Evolutionary conservation across 2,113 vertebrate genomes (phyloP).

Genomic region (Polypterus senegalus): DNA sequence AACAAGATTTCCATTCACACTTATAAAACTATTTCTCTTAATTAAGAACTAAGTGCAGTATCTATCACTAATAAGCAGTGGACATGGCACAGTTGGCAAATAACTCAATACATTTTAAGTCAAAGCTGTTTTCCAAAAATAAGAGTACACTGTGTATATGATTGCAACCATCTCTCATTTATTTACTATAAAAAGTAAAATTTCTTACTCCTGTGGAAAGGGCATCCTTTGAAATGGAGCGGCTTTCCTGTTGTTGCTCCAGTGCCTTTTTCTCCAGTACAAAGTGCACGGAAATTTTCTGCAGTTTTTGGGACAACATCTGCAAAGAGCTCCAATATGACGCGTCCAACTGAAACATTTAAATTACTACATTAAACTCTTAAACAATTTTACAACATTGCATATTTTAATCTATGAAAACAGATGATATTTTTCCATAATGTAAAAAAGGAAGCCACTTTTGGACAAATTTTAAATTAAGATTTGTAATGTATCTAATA

Average conservation of each 20-base stretch:
- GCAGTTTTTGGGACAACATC: conserved; percentile 86
- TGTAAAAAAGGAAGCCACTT: too few species aligned
- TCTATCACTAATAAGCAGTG: too few species aligned
- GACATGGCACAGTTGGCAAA: not conserved
- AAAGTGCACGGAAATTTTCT: conserved; percentile 86
- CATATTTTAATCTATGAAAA: not conserved
- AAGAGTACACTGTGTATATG: not conserved
- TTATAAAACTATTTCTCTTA: too few species aligned
- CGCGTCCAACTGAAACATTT: conserved; percentile 60
- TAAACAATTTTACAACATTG: not conserved
- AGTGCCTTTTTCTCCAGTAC: conserved; percentile 84
- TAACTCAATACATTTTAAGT: not conserved
- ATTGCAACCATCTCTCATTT: too few species aligned
- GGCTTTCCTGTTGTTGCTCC: conserved; percentile 77
- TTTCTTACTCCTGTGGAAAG: conserved; percentile 83
- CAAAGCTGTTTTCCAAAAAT: not conserved
- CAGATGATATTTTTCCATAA: too few species aligned
- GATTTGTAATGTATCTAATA: too few species aligned
- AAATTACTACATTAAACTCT: not conserved
- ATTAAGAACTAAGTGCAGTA: too few species aligned
- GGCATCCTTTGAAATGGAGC: conserved; percentile 90
- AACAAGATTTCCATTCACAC: not conserved
- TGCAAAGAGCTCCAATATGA: conserved; percentile 84
- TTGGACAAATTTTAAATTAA: too few species aligned
- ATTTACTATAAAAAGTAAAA: conserved; percentile 4